Evolutionary conservation across 2,113 vertebrate species (phyloP), one percentile per base, ranked within the genome.

Genomic region (Atlantisia rogersi): DNA sequence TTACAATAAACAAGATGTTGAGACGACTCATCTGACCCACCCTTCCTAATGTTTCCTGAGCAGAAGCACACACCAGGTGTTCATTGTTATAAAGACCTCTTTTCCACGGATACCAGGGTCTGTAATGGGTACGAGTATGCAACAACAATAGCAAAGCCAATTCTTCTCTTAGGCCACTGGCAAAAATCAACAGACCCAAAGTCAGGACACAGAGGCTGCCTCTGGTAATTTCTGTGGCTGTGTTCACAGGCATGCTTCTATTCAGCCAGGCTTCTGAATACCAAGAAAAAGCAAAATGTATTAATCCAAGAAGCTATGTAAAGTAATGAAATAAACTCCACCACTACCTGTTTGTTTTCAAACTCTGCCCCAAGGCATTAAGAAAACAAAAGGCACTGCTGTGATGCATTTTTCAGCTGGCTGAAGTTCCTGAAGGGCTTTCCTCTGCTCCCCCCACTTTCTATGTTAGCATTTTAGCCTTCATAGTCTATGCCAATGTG

Each of bases 321-420:
- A 82, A 65, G 95, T 31, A 86, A 85, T 17, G 28, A 69, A 86
- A 82, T 85, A 44, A 13, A 1, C 39, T 58, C 35, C 62, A 71
- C 48, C 48, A 48, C 48, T 53, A 96, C 91, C 86, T 76, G 82
- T 55, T 91, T 88, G 80, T 58, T 79, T 91, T 69, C 70, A n/a
- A 42, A 56, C 90, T 73, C 62, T 78, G 77, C 80, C 82, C 69
- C 44, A 6, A 14, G 28, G 46, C 71, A 52, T 12, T 52, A 46
- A 48, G 58, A 95, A 94, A 90, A 95, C 87, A 94, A 96, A 95
- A 93, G 76, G 50, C 65, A 26, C 69, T 58, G 89, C 82, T 76
- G 65, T 7, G 32, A 83, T 89, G 67, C 56, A 82, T 71, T 58
- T 92, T 70, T 82, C 63, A 50, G 46, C 4, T 50, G 50, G 26